phyloP scores from a whole-genome alignment of 2,113 vertebrate genomes.

The Ailuropoda melanoleuca region DNA sequence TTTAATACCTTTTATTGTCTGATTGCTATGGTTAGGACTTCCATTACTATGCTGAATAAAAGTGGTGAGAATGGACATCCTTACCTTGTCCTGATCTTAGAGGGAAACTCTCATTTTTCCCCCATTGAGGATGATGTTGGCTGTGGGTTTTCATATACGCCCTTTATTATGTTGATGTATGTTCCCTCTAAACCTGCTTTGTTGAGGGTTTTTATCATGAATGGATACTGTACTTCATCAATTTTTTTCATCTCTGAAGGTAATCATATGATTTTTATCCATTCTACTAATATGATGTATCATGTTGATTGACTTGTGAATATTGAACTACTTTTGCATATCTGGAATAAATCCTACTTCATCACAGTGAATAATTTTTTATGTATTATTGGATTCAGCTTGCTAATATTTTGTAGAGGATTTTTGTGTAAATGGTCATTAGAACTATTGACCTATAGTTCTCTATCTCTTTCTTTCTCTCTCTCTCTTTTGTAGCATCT shows the following conservation, averaged over 20 bases:
- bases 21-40: not conserved
- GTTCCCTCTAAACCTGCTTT: not conserved
- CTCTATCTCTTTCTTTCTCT: not conserved
- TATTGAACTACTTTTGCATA: not conserved
- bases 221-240: not conserved
- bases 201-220: not conserved
- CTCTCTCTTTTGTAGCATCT: not conserved
- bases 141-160: not conserved
- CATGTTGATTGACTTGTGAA: not conserved
- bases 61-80: not conserved
- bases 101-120: not conserved
- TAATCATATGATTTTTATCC: not conserved
- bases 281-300: not conserved
- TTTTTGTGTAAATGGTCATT: not conserved
- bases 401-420: not conserved
- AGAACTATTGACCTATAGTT: not conserved
- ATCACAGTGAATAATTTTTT: not conserved
- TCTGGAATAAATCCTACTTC: not conserved
- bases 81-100: not conserved
- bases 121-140: not conserved
- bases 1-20: not conserved
- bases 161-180: not conserved
- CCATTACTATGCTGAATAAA: not conserved
- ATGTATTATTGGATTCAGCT: not conserved
- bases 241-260: not conserved